Evolutionary conservation across 2,888 invertebrate genomes (phyloP), one percentile per base, ranked within the genome.

Genomic region (Isotomurus palustris): DNA sequence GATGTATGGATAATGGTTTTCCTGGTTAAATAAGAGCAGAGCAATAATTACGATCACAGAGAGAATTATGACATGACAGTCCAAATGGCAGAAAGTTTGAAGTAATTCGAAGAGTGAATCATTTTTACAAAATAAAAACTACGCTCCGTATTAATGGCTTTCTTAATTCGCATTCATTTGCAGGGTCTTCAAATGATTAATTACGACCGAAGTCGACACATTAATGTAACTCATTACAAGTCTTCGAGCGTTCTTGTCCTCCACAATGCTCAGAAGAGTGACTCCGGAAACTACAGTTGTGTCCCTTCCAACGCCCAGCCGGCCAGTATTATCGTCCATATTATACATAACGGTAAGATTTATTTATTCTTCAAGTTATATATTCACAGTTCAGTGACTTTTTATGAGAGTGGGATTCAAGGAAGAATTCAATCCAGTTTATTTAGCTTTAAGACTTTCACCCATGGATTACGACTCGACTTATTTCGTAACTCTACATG

Each of bases 221-320:
- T 91, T 73, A 90, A 89, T 75, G 91, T 91, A 53, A 89, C 88
- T 59, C 88, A 88, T 5, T 88, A 90, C 71, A 74, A 77, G 35
- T 75, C 77, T 63, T 77, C 76, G 49, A 79, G 79, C 64, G 79
- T 78, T 66, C 73, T 81, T 68, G 75, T 78, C 53, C 76, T 79
- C 60, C 76, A 76, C 59, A 76, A 75, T 66, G 79, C 78, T 17
- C 81, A 83, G 66, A 79, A 77, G 72, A 73, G 77, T 47, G 86
- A 87, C 72, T 22, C 84, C n/a, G 87, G 88, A 21, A 88, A 88
- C 76, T 92, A 91, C 75, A 88, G 89, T 35, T 92, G 92, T 75
- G 86, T 87, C 61, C 90, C 91, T 4, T 89, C 88, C 74, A 91
- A 91, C 75, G 90, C 91, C 8, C 85, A 87, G 58, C 87, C 89